Base-by-base conservation (phyloP, 2,113 vertebrate genomes). In the Protobothrops flavoviridis region DNA sequence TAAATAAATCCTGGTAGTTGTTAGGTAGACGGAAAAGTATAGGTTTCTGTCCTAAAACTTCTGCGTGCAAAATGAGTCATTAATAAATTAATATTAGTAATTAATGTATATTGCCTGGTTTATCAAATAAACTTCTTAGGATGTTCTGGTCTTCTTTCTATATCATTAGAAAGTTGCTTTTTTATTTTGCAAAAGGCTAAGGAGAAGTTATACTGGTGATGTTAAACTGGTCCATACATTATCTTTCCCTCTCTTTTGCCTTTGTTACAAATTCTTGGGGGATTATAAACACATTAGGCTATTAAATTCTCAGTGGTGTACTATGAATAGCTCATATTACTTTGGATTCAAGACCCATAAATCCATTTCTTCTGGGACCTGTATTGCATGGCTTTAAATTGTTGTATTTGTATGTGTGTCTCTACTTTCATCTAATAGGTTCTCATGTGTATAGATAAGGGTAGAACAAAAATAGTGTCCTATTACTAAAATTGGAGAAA, bases 261-360 rank as follows among this genome's bases (percentile, higher is more conserved):
- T 89, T 94, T 95, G 93, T 92, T 95, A 23, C 52, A 94, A 9
- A 88, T 55, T 93, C 89, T 85, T 29, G 69, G 52, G 90, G 94
- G 97, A 95, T 96, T 94, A 95, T 96, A 91, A 92, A 92, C 94
- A 91, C 17, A 87, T 93, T 87, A 95, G 74, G 92, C 87, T 94
- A 93, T 96, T 95, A 96, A 96, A 96, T 90, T 93, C 39, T 95
- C 91, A 55, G 91, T 39, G 91, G 94, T 94, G 95, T 94, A 57
- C 92, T 57, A 95, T 95, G 94, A 96, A 96, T 93, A 74, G 57
- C 64, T 93, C 90, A 64, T 56, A 93, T 94, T 94, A 92, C 74
- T 94, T 92, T 1, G 94, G 39, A 95, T 92, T 93, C 21, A 90
- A 53, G 93, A 91, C 91, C 4, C 92, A 90, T 94, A 96, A 93